Conservation (phyloP, 1,140 invertebrate species). For the Cardiocondyla obscurior region DNA sequence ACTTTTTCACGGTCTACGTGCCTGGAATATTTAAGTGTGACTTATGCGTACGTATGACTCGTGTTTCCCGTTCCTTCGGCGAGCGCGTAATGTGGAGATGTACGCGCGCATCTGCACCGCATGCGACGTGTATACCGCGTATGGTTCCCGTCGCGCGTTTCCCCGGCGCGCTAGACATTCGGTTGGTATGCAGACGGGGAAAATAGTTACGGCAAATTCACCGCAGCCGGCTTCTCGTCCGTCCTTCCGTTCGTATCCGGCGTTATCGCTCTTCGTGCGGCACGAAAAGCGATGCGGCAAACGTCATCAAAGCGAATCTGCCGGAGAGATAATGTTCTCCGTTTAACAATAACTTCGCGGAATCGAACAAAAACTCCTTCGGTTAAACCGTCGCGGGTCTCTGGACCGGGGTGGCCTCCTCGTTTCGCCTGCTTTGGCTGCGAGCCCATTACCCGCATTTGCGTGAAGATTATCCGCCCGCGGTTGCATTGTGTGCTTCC, state of each 20-base stretch:
- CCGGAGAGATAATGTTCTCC: neutral
- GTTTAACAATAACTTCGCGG: neutral
- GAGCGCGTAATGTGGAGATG: constrained; percentile 23
- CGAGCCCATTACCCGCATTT: constrained; percentile 47
- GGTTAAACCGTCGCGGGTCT: neutral
- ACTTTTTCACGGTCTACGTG: constrained; percentile 55
- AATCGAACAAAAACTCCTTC: constrained; percentile 28
- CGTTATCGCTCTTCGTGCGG: neutral
- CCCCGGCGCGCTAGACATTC: constrained; percentile 23
- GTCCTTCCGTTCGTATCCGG: neutral
- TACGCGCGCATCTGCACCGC: constrained; percentile 9
- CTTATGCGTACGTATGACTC: constrained; percentile 52
- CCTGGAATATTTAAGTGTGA: constrained; percentile 50
- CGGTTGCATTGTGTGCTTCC: constrained; percentile 43
- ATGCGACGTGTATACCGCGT: neutral
- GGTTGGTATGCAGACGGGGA: constrained; percentile 33
- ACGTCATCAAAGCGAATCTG: neutral
- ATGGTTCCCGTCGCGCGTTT: constrained; percentile 31
- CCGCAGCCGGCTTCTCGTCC: neutral
- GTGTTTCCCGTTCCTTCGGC: constrained; percentile 31
- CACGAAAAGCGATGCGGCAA: constrained; percentile 19
- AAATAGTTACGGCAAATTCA: constrained; percentile 51
- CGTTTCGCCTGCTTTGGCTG: constrained; percentile 27
- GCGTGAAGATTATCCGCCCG: constrained; percentile 40
- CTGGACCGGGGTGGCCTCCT: constrained; percentile 1